Percentiles rank a stretch among this genome's conserved stretches.
Evolutionary conservation across 2,888 invertebrate species (phyloP).

Genomic region (Dolichopus griseipennis): DNA sequence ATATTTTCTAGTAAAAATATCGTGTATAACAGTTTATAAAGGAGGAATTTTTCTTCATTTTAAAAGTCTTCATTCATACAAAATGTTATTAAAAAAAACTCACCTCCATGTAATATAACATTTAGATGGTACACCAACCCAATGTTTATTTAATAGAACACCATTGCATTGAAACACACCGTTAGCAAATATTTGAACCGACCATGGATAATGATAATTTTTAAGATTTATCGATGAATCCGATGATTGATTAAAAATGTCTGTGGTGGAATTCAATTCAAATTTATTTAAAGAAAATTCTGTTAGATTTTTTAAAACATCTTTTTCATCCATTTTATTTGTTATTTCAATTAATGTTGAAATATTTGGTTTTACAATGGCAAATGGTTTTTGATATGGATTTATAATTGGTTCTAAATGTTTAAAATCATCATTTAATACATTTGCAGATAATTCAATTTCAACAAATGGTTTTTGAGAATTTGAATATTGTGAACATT

Average conservation of each 20-base stretch:
- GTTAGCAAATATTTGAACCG: constrained; percentile 61
- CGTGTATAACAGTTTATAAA: too few relatives aligned
- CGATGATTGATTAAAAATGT: too few relatives aligned
- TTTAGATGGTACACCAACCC: constrained; percentile 54
- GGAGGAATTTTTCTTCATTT: too few relatives aligned
- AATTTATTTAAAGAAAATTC: too few relatives aligned
- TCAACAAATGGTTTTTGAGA: constrained; percentile 31
- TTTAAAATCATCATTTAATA: constrained; percentile 18
- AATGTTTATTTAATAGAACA: constrained; percentile 54
- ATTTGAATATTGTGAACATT: constrained; percentile 34
- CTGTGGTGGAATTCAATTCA: neutral
- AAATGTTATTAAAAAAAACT: too few relatives aligned
- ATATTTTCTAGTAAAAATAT: too few relatives aligned
- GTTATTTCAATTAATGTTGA: constrained; percentile 8
- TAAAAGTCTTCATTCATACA: too few relatives aligned
- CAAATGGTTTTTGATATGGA: constrained; percentile 22
- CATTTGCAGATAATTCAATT: constrained; percentile 7
- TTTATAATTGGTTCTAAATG: constrained; percentile 25
- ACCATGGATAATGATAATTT: constrained; percentile 56
- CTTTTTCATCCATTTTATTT: neutral
- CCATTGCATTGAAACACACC: constrained; percentile 63
- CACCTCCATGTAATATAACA: constrained; percentile 44
- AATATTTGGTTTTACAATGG: constrained; percentile 13
- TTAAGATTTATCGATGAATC: neutral
- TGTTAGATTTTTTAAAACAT: neutral